Conservation (phyloP, 2,113 vertebrate species). For the Cavia porcellus region DNA sequence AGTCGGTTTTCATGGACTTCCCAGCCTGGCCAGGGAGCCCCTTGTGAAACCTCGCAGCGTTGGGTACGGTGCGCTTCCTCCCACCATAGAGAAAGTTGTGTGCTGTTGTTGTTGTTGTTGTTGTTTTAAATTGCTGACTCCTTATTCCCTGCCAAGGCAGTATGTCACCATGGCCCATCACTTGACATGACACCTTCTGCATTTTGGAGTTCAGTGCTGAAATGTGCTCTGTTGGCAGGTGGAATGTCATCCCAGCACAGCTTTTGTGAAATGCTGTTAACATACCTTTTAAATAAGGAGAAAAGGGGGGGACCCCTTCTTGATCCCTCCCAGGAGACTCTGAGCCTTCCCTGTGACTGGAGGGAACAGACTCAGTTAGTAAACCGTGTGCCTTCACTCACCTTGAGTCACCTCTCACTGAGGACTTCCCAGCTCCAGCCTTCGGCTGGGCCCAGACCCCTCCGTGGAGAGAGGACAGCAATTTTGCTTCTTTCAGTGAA, state of each 20-base stretch:
- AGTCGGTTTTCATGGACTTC: not conserved
- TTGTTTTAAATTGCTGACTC: not conserved
- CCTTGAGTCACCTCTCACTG: not conserved
- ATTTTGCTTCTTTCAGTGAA: constrained; percentile 11
- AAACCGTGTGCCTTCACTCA: not conserved
- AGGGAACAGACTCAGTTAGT: not conserved
- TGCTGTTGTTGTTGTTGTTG: not conserved
- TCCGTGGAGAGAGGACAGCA: not conserved
- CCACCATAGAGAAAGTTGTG: not conserved
- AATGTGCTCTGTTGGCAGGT: not conserved
- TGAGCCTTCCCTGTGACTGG: constrained; percentile 1
- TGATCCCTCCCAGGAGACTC: not conserved
- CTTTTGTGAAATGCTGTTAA: constrained; percentile 39
- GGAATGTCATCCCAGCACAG: not conserved
- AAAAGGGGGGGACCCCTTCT: not conserved
- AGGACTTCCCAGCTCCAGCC: not conserved
- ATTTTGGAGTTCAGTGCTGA: not conserved
- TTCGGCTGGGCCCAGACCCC: not conserved
- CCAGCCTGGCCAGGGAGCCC: not conserved
- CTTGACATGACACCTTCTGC: not conserved
- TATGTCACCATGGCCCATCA: not conserved
- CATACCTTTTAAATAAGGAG: not conserved
- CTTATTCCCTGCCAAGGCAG: not conserved
- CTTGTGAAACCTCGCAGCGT: not conserved
- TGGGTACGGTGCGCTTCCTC: not conserved